phyloP scores from a whole-genome alignment of 2,888 invertebrate species.

The Macroteleia sp. region DNA sequence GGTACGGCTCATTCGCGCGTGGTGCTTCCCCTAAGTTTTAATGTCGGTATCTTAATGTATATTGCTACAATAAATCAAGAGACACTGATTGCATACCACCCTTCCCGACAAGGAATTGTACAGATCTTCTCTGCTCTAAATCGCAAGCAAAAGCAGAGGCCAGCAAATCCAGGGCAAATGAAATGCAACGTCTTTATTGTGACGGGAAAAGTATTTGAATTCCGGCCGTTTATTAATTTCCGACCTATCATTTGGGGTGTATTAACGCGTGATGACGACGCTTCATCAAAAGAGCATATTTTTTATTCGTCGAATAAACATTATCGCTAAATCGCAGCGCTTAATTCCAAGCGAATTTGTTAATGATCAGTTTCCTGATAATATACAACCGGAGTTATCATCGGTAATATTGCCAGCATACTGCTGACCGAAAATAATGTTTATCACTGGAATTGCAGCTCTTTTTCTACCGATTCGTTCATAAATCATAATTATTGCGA shows the following conservation, averaged over 20 bases:
- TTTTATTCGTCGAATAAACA: not conserved
- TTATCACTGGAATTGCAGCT: conserved; percentile 3
- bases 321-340: not conserved
- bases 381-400: not conserved
- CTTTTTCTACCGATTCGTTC: conserved; percentile 59
- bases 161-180: conserved; percentile 21
- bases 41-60: conserved; percentile 84
- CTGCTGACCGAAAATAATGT: not conserved
- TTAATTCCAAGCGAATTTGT: conserved; percentile 3
- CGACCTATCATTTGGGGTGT: not conserved
- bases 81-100: conserved; percentile 83
- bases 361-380: conserved; percentile 4
- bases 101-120: conserved; percentile 44
- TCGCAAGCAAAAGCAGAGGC: conserved; percentile 19
- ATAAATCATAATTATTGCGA: conserved; percentile 81
- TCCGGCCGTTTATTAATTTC: conserved; percentile 22
- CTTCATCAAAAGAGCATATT: not conserved
- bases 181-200: conserved; percentile 38
- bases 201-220: conserved; percentile 25
- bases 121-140: conserved; percentile 32
- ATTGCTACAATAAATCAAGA: conserved; percentile 83
- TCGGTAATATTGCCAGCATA: not conserved
- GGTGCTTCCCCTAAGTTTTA: conserved; percentile 83
- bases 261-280: not conserved
- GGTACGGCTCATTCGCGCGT: conserved; percentile 47